Evolutionary conservation across 1,140 invertebrate species (phyloP), one percentile per base, ranked within the genome.

Genomic region (Cotesia chilonis): DNA sequence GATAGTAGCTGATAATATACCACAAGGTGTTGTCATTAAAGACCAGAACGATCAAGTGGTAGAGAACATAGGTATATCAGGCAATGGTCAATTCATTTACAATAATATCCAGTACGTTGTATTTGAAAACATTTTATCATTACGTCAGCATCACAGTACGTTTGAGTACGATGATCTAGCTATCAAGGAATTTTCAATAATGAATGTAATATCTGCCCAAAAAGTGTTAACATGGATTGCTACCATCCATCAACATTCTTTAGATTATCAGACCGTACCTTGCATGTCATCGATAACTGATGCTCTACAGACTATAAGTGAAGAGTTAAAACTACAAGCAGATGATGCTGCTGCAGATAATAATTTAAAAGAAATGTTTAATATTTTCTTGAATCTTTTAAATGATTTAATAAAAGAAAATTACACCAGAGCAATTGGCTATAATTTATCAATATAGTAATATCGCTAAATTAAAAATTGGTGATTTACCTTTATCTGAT

Each of bases 221-320:
- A 59, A 59, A 59, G 9, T 59, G 9, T 20, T 59, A 9, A 59
- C 57, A 7, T 59, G 57, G 57, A 59, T 59, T 7, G 57, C 57
- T 4, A 59, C 57, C 35, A 59, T 59, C 3, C 57, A 59, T 20
- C 14, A 59, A 9, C 57, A 59, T 20, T 59, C 57, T 28, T 59
- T 59, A 9, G 57, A 59, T 5, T 59, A 59, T 20, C n/a, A 4
- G 4, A 28, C 7, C 4, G 57, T 59, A 20, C n/a, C n/a, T 20
- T 4, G 4, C 3, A 9, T 59, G 20, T 20, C 57, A 28, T 59
- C 57, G 28, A 20, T 59, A 10, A 9, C 14, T 4, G 57, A 59
- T 28, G 57, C 57, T 17, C 9, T 59, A 9, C 17, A 59, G 20
- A 59, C 17, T 6, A 59, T 59, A 9, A 28, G 14, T 10, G 57